Conservation (phyloP, 2,113 vertebrate species). For the Antennarius striatus region DNA sequence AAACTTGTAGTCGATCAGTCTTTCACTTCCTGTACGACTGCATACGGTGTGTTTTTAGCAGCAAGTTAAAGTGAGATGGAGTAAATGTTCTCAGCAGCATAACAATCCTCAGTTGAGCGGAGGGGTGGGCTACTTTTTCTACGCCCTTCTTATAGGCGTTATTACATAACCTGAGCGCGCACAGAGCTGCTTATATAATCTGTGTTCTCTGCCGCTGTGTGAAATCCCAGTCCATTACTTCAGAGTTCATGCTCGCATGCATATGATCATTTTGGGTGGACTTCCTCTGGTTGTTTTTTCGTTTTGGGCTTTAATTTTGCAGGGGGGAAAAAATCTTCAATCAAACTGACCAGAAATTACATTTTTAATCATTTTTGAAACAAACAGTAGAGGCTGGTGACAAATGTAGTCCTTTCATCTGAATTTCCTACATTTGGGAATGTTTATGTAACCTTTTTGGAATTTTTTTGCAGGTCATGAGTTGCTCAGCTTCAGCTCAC, state of each 20-base stretch:
- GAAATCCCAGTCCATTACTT: constrained; percentile 33
- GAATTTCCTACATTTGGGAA: not conserved
- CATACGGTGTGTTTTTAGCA: constrained; percentile 1
- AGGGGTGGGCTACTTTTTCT: constrained; percentile 17
- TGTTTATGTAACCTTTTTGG: not conserved
- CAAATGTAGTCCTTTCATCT: too few relatives aligned
- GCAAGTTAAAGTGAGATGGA: not conserved
- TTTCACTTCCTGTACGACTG: not conserved
- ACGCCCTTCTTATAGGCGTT: constrained; percentile 34
- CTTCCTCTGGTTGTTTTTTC: too few relatives aligned
- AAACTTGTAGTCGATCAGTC: too few relatives aligned
- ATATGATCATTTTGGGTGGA: not conserved
- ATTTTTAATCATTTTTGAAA: too few relatives aligned
- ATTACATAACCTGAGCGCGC: constrained; percentile 64
- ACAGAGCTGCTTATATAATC: constrained; percentile 70
- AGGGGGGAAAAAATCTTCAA: too few relatives aligned
- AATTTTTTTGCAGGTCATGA: too few relatives aligned
- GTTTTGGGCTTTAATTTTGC: too few relatives aligned
- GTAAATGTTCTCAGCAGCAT: constrained; percentile 6
- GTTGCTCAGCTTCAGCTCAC: not conserved
- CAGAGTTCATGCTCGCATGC: constrained; percentile 16
- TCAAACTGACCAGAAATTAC: too few relatives aligned
- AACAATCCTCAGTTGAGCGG: not conserved
- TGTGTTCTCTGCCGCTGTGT: constrained; percentile 45
- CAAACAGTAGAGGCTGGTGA: too few relatives aligned